Conservation (phyloP, 1,140 invertebrate genomes). For the Scaptomyza graminum region DNA sequence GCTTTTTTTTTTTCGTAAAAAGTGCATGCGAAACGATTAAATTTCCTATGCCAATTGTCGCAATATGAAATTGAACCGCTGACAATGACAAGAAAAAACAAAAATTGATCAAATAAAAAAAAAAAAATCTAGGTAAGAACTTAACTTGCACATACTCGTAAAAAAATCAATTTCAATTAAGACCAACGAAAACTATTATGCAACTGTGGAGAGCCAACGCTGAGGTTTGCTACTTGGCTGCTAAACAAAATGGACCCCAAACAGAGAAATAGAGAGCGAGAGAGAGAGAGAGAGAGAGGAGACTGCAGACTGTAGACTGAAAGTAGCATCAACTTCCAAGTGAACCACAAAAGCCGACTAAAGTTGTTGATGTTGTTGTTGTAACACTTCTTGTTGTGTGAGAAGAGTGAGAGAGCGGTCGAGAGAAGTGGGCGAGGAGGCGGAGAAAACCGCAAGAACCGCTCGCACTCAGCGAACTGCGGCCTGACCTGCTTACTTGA, state of each 20-base stretch:
- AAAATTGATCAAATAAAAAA: too few species aligned
- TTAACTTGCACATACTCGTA: constrained; percentile 27
- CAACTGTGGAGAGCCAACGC: constrained; percentile 15
- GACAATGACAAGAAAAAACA: too few species aligned
- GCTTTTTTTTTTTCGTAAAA: too few species aligned
- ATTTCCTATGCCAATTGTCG: too few species aligned
- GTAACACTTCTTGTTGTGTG: constrained; percentile 19
- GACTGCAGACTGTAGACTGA: constrained; percentile 12
- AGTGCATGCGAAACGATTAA: too few species aligned
- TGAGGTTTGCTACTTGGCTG: constrained; percentile 6
- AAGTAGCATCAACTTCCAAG: constrained; percentile 52
- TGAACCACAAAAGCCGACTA: constrained; percentile 57
- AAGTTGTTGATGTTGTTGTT: constrained; percentile 39
- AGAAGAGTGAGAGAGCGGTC: not conserved
- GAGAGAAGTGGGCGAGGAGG: not conserved
- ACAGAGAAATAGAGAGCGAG: too few species aligned
- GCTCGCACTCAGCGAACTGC: constrained; percentile 62
- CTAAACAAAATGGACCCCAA: not conserved
- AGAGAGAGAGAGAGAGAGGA: too few species aligned
- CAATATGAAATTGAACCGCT: too few species aligned
- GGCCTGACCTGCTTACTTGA: constrained; percentile 76
- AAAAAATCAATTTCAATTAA: constrained; percentile 71
- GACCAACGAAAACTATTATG: constrained; percentile 55
- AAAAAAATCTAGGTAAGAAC: not conserved
- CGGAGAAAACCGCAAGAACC: constrained; percentile 66